These are phyloP conservation scores for Halocaridina rubra DNA, from an alignment of 2,888 invertebrate species.

Conservation along the genomic window DNA sequence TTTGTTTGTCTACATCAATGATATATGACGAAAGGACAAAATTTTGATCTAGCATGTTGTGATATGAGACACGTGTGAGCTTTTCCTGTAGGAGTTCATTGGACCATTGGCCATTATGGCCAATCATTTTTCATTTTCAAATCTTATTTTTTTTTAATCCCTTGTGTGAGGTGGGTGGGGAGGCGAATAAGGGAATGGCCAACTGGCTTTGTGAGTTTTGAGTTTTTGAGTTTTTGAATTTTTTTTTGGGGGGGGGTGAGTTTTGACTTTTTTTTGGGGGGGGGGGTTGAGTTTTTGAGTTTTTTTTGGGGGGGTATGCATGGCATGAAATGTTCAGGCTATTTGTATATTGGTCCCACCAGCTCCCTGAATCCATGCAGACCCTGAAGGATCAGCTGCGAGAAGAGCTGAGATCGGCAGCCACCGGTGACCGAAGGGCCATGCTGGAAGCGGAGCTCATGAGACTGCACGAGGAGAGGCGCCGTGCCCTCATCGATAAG, in stretches of 20 bases:
- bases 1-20: too few species aligned
- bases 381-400: constrained; percentile 66
- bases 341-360: constrained; percentile 54
- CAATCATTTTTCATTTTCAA: too few species aligned
- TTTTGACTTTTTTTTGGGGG: too few species aligned
- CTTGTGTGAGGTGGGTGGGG: too few species aligned
- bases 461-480: constrained; percentile 66
- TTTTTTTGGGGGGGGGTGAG: too few species aligned
- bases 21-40: constrained; percentile 38
- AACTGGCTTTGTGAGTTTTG: too few species aligned
- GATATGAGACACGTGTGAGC: constrained; percentile 5
- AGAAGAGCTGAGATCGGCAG: constrained; percentile 65
- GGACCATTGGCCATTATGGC: too few species aligned
- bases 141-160: too few species aligned
- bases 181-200: too few species aligned
- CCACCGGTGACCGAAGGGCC: constrained; percentile 64
- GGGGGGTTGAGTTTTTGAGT: too few species aligned
- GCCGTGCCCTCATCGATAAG: constrained; percentile 66
- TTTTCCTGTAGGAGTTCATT: background rate
- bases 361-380: constrained; percentile 66
- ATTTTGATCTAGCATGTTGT: constrained; percentile 39
- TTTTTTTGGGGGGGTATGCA: too few species aligned
- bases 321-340: constrained; percentile 40
- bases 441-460: constrained; percentile 63
- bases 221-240: too few species aligned